Evolutionary conservation across 2,888 invertebrate genomes (phyloP).

Genomic region (Scaptodrosophila latifasciaeformis): DNA sequence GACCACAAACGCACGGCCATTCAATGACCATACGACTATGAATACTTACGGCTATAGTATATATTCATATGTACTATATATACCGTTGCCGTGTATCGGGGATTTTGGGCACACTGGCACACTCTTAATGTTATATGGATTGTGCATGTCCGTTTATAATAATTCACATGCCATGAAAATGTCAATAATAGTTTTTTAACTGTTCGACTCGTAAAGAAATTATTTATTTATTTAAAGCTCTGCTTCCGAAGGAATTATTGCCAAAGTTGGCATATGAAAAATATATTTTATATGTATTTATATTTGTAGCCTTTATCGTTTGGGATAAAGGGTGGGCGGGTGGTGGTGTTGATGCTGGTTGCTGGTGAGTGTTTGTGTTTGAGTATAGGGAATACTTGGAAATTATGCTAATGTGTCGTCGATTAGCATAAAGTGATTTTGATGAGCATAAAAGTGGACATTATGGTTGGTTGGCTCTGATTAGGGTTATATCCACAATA

Average conservation of each 20-base stretch:
- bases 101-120: slow-evolving; percentile 5
- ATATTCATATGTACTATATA: neutral
- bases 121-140: slow-evolving; percentile 12
- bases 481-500: slow-evolving; percentile 53
- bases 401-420: slow-evolving; percentile 58
- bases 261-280: slow-evolving; percentile 44
- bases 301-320: slow-evolving; percentile 14
- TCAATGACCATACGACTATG: too few relatives aligned
- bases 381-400: slow-evolving; percentile 30
- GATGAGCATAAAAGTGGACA: slow-evolving; percentile 64
- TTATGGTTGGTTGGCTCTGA: slow-evolving; percentile 60
- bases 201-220: slow-evolving; percentile 24
- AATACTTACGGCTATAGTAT: too few relatives aligned
- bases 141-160: slow-evolving; percentile 61
- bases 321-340: too few relatives aligned
- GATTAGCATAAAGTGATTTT: slow-evolving; percentile 67
- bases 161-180: slow-evolving; percentile 54
- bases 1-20: too few relatives aligned
- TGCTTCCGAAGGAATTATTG: slow-evolving; percentile 31
- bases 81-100: neutral
- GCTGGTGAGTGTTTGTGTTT: neutral
- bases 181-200: slow-evolving; percentile 63
- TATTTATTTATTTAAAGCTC: slow-evolving; percentile 44
- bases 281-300: slow-evolving; percentile 18
- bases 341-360: neutral